phyloP scores from a whole-genome alignment of 2,888 invertebrate species.

The Mesopsocus fuscifrons region DNA sequence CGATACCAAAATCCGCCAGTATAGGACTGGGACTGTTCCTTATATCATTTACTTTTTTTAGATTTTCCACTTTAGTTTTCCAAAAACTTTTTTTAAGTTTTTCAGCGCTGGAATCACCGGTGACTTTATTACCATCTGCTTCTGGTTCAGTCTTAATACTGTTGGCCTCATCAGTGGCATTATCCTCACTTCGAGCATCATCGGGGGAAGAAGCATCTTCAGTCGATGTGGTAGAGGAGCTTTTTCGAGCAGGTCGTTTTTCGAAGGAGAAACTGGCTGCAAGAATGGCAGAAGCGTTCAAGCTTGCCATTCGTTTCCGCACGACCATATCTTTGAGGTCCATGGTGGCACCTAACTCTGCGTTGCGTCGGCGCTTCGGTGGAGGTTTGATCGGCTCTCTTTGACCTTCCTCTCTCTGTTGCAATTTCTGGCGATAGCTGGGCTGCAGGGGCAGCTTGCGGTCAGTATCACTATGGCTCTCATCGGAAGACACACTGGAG shows the following conservation, averaged over 20 bases:
- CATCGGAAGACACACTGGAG: slow-evolving; percentile 16
- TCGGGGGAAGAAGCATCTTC: slow-evolving; percentile 5
- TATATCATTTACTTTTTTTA: slow-evolving; percentile 6
- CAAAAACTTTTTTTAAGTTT: slow-evolving; percentile 6
- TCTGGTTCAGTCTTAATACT: too few species aligned
- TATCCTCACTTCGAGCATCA: slow-evolving; percentile 5
- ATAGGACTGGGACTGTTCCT: slow-evolving; percentile 12
- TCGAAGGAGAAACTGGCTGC: slow-evolving; percentile 67
- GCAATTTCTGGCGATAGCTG: slow-evolving; percentile 9
- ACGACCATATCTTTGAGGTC: slow-evolving; percentile 76
- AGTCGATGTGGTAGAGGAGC: slow-evolving; percentile 2
- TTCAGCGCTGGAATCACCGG: slow-evolving; percentile 26
- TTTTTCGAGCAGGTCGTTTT: slow-evolving; percentile 25
- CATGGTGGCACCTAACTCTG: slow-evolving; percentile 34
- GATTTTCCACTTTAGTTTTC: slow-evolving; percentile 7
- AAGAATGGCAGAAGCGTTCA: slow-evolving; percentile 77
- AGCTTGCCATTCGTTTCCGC: slow-evolving; percentile 75
- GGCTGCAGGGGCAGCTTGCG: slow-evolving; percentile 9
- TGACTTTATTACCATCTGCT: slow-evolving; percentile 29
- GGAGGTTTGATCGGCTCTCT: slow-evolving; percentile 19
- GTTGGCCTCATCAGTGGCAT: not conserved
- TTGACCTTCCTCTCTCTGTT: slow-evolving; percentile 14
- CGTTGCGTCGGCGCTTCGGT: slow-evolving; percentile 20
- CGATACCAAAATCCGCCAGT: slow-evolving; percentile 11
- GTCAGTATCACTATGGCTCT: slow-evolving; percentile 22